phyloP scores from a whole-genome alignment of 2,888 invertebrate species.

The Salpingus planirostris region DNA sequence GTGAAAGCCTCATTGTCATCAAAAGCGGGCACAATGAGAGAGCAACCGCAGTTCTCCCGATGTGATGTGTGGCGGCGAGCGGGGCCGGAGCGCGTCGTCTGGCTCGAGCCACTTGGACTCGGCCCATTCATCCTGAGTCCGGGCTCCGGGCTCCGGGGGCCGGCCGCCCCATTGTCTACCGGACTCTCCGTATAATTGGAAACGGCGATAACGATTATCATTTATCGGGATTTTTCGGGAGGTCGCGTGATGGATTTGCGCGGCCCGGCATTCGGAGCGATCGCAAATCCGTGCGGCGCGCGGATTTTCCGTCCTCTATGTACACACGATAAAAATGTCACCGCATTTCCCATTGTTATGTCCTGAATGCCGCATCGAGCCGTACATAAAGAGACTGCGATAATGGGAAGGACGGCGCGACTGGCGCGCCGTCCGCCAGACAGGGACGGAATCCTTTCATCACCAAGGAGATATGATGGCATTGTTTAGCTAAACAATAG shows the following conservation, averaged over 20 bases:
- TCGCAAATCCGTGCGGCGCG: conserved; percentile 18
- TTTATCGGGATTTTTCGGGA: conserved; percentile 2
- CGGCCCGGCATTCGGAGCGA: conserved; percentile 10
- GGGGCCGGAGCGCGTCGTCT: conserved; percentile 8
- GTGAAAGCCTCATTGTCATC: conserved; percentile 15
- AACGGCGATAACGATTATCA: too few species aligned
- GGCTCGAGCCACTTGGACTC: too few species aligned
- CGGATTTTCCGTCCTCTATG: conserved; percentile 34
- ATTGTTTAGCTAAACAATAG: conserved; percentile 40
- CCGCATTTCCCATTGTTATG: conserved; percentile 37
- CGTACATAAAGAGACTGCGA: conserved; percentile 35
- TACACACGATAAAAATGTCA: conserved; percentile 38
- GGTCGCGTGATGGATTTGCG: not conserved
- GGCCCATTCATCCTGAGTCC: too few species aligned
- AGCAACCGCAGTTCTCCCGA: conserved; percentile 5
- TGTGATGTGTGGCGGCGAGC: conserved; percentile 2
- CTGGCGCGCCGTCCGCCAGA: conserved; percentile 8
- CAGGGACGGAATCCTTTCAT: conserved; percentile 29
- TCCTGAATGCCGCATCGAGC: conserved; percentile 36
- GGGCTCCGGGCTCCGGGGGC: too few species aligned
- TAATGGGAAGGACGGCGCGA: conserved; percentile 30
- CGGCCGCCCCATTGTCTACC: too few species aligned
- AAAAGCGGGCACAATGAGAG: conserved; percentile 12
- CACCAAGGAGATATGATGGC: conserved; percentile 39
- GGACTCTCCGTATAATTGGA: too few species aligned